Evolutionary conservation across 1,140 invertebrate genomes (phyloP).

Genomic region (Drosophila subobscura): DNA sequence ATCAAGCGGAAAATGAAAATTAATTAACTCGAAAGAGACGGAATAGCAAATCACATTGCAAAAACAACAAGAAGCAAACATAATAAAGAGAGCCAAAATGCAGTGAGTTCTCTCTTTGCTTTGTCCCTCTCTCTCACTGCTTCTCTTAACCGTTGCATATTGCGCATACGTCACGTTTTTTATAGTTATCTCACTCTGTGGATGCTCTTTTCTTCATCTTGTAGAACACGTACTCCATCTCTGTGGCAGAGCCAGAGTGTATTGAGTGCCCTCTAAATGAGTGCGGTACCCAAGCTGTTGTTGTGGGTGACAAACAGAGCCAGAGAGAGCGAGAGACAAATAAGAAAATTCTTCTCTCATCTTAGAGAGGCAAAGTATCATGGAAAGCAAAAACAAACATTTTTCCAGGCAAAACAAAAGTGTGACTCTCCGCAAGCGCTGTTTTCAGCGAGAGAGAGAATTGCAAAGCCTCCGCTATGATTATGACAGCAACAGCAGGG

Average conservation of each 20-base stretch:
- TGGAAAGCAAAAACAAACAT: conserved; percentile 36
- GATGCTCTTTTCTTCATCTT: no score
- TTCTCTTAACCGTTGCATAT: conserved; percentile 20
- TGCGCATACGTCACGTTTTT: conserved; percentile 64
- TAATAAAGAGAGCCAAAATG: conserved; percentile 20
- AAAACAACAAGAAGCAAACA: not conserved
- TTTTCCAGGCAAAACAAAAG: conserved; percentile 23
- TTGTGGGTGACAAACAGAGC: no score
- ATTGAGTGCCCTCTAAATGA: no score
- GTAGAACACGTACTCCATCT: no score
- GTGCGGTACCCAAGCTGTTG: no score
- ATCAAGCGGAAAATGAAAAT: conserved; percentile 57
- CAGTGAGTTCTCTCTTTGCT: not conserved
- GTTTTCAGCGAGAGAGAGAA: conserved; percentile 17
- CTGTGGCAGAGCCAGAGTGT: no score
- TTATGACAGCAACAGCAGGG: conserved; percentile 14
- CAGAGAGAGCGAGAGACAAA: no score
- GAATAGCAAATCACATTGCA: not conserved
- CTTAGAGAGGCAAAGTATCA: not conserved
- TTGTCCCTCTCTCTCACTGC: not conserved
- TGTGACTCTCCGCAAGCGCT: not conserved
- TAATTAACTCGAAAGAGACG: conserved; percentile 46
- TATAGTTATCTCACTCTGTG: no score
- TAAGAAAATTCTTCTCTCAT: no score
- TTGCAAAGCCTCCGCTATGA: conserved; percentile 29